Evolutionary conservation across 30 jellyfish, hydroid and myxozoan species (phyloP), one percentile per base, ranked within the genome.

Genomic region (Catostylus mosaicus): DNA sequence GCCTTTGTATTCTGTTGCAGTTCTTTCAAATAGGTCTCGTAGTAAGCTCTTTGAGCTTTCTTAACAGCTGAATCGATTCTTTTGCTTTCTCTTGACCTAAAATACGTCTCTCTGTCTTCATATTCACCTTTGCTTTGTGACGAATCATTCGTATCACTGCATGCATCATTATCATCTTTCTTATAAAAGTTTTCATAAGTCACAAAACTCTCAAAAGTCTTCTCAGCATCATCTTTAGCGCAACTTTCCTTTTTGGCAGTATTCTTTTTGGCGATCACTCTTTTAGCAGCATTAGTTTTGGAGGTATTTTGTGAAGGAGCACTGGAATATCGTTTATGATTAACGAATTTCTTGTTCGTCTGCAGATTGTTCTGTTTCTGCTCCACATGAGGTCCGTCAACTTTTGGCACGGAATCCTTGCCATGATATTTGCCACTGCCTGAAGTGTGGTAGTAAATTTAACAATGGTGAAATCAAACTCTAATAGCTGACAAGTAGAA

Each of bases 31-130:
- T 81, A 81, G 12, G 91, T 22, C n/a, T 81, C 77, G 34, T 81
- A 81, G 30, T 81, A 81, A 4, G 77, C 91, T 68, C 37, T 81
- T 57, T 81, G 91, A 24, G 91, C 91, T 9, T 81, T 81, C 57
- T 68, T 81, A 26, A 70, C 91, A 52, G 72, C 72, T 24, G 91
- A 81, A 33, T 67, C 74, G 47, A 81, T 73, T 67, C 91, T 24
- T 22, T 52, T 81, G 52, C 84, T 81, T 30, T 81, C 91, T 52
- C 91, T 52, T 37, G 80, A 73, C 30, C 59, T 27, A 77, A 81
- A 81, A 37, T 46, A 81, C n/a, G 59, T 59, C 18, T 47, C 48
- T 20, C 35, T 62, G 23, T 38, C 83, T 8, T 30, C 60, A 11
- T 37, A 23, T 10, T 48, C 48, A 14, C 84, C 73, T 51, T 40